Base-by-base conservation (phyloP, 2,888 invertebrate species). In the Tethea ocularis region DNA sequence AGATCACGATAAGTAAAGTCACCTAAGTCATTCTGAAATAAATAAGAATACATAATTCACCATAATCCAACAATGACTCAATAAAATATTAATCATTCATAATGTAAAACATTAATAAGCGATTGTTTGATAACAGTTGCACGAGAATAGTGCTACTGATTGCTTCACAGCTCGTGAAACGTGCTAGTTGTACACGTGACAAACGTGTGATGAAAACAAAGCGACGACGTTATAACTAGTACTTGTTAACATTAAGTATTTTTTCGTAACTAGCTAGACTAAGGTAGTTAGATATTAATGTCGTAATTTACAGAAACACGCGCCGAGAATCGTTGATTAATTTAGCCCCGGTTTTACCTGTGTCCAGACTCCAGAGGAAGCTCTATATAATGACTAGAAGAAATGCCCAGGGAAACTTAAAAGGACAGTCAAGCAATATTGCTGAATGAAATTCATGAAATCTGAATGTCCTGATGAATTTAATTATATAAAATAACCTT, bases 121-220 rank as follows among this genome's bases (percentile, higher is more conserved):
- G 24, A 13, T 20, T 54, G 22, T 54, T 33, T 33, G 54, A 54
- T 54, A 54, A 54, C 36, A 54, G 52, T 52, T 15, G 52, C 52
- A 52, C 23, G 23, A 52, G 52, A 46, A 10, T 46, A 46, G 17
- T 46, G 46, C 46, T 20, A 46, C 46, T 8, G 46, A 46, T 46
- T 46, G 46, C 46, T 20, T 20, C 46, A 46, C 46, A 46, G 20
- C 17, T 46, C 20, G 46, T 46, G 46, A 20, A 46, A 46, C 46
- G 20, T n/a, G n/a, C n/a, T 7, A 53, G 23, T 53, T 33, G 20
- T 33, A 54, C 54, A 54, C 54, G 54, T 54, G 54, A 54, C 36
- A 36, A 33, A 54, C 33, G 53, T 53, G 33, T 53, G 17, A 26
- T 6, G 53, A 4, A 17, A 53, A 53, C 33, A 53, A 53, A 53